Conservation (phyloP, 1,140 invertebrate genomes). For the Harpegnathos saltator region DNA sequence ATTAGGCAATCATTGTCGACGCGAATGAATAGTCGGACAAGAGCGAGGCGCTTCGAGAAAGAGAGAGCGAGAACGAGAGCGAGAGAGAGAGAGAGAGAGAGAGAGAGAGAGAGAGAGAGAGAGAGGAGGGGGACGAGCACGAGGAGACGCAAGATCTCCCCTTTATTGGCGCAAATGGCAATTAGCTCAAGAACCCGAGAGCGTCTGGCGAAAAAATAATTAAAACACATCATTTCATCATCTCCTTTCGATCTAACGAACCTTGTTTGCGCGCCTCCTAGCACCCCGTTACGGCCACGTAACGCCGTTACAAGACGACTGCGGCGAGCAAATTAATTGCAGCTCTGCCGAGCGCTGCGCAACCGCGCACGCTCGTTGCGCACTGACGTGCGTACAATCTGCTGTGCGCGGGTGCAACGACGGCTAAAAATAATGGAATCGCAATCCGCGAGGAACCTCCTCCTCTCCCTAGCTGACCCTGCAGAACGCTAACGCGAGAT, state of each 20-base stretch:
- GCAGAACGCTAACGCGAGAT: background rate
- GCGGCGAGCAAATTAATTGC: conserved; percentile 61
- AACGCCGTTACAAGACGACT: conserved; percentile 60
- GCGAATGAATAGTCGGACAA: conserved; percentile 17
- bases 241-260: conserved; percentile 51
- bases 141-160: conserved; percentile 49
- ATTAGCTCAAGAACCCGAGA: conserved; percentile 70
- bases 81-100: background rate
- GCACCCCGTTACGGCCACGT: conserved; percentile 41
- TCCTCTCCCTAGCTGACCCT: too few relatives aligned
- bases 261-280: background rate
- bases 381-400: background rate
- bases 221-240: conserved; percentile 71
- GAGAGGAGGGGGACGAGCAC: background rate
- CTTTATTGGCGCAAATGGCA: conserved; percentile 74
- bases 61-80: background rate
- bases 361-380: background rate
- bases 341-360: conserved; percentile 29
- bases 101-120: background rate
- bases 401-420: background rate
- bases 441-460: background rate
- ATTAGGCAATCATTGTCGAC: conserved; percentile 42
- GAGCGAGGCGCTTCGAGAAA: background rate
- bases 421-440: conserved; percentile 30
- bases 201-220: conserved; percentile 69